Percentiles rank a stretch among this genome's conserved stretches.
phyloP scores from a whole-genome alignment of 92 coral and sea anemone genomes.

The Actinostola sp. region DNA sequence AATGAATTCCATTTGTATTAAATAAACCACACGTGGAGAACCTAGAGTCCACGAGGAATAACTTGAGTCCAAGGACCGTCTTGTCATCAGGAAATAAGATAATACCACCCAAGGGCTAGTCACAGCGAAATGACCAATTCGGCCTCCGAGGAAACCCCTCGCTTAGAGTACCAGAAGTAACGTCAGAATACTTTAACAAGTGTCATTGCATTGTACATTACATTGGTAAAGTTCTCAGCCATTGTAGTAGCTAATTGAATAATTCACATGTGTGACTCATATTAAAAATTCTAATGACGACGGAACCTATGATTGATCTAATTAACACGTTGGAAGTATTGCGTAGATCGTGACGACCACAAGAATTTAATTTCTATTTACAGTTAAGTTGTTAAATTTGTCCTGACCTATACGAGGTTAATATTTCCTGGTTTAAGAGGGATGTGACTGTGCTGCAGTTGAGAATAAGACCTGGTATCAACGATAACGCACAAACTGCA shows the following conservation, averaged over 20 bases:
- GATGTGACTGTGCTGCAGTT: neutral
- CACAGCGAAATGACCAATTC: neutral
- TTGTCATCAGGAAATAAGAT: neutral
- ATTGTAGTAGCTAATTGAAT: no score
- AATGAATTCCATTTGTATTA: no score
- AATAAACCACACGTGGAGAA: neutral
- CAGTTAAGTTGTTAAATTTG: slow-evolving; percentile 1
- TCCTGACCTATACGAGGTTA: slow-evolving; percentile 8
- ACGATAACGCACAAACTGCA: neutral
- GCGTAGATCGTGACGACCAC: slow-evolving; percentile 16
- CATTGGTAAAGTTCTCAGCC: no score
- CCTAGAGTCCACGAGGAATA: neutral
- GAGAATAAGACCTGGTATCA: neutral
- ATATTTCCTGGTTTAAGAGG: slow-evolving; percentile 14
- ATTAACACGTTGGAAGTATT: slow-evolving; percentile 14
- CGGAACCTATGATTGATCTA: slow-evolving; percentile 11
- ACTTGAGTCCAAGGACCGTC: neutral
- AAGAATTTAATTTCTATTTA: slow-evolving; percentile 1
- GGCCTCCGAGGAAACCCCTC: slow-evolving; percentile 18
- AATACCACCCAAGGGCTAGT: slow-evolving; percentile 10
- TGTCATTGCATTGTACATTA: no score
- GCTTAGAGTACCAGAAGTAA: neutral
- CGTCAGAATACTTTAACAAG: neutral
- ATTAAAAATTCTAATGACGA: no score
- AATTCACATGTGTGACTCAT: no score